Evolutionary conservation across 1,140 invertebrate genomes (phyloP).

Genomic region (Cephus cinctus): DNA sequence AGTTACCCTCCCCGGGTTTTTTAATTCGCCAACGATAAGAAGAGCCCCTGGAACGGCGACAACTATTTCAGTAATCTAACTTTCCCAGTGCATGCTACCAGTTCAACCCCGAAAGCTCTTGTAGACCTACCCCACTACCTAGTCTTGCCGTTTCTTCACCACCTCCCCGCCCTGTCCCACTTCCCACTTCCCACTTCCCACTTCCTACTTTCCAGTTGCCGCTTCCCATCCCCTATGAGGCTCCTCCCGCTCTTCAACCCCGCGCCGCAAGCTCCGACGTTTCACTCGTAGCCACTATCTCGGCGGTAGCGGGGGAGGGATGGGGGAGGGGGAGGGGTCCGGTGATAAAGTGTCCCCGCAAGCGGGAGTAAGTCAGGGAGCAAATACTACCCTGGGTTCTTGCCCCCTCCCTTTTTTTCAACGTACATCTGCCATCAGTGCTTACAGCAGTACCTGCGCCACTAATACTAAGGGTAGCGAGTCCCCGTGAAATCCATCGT

Average conservation of each 20-base stretch:
- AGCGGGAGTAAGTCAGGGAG: constrained; percentile 12
- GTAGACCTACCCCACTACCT: too few relatives aligned
- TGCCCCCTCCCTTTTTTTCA: constrained; percentile 6
- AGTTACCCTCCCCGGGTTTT: background rate
- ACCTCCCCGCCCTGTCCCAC: too few relatives aligned
- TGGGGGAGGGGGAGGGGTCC: constrained; percentile 6
- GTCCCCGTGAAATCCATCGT: constrained; percentile 2
- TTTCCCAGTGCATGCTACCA: too few relatives aligned
- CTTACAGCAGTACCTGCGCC: too few relatives aligned
- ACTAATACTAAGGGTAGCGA: too few relatives aligned
- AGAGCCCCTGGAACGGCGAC: constrained; percentile 9
- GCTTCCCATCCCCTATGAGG: background rate
- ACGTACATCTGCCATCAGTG: background rate
- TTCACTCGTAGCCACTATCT: background rate
- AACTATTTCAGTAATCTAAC: constrained; percentile 32
- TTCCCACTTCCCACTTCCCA: background rate
- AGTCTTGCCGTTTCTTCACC: too few relatives aligned
- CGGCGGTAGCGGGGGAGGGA: background rate
- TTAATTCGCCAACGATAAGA: constrained; percentile 17
- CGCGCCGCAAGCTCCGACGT: background rate
- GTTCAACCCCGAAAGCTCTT: too few relatives aligned
- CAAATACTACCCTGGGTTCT: constrained; percentile 16
- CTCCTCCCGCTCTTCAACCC: background rate
- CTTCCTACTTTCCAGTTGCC: background rate
- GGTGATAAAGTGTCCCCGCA: constrained; percentile 17